A percentile compares a stretch with the other conserved stretches of the same genome.
These are phyloP conservation scores for Caracal caracal DNA, from an alignment of 2,113 vertebrate species.

Conservation along the genomic window DNA sequence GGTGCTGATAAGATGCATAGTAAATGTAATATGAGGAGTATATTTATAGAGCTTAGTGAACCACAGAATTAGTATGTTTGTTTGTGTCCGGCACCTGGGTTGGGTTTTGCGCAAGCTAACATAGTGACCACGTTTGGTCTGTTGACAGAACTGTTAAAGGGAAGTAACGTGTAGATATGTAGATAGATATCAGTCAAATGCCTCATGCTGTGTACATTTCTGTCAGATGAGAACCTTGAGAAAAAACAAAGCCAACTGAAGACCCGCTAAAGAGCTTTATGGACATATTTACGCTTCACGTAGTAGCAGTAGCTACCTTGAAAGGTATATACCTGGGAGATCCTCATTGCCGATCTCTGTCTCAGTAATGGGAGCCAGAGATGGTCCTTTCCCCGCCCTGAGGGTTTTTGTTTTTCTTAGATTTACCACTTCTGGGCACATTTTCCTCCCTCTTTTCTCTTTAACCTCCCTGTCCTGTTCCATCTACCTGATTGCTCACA, in stretches of 20 bases:
- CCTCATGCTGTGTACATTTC: constrained; percentile 11
- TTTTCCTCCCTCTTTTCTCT: neutral
- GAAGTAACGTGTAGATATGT: neutral
- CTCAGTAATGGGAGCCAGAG: neutral
- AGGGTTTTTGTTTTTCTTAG: neutral
- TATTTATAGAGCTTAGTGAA: constrained; percentile 66
- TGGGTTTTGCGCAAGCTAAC: constrained; percentile 49
- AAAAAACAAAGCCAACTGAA: neutral
- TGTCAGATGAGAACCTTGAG: constrained; percentile 25
- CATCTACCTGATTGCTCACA: neutral
- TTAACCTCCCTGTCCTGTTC: neutral
- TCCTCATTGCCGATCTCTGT: neutral
- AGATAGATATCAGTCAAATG: neutral
- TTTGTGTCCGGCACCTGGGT: constrained; percentile 5
- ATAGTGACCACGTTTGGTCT: constrained; percentile 18
- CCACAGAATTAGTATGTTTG: constrained; percentile 59
- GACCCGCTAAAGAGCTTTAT: neutral
- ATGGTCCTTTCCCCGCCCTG: neutral
- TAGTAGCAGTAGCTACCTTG: neutral
- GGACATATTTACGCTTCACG: neutral
- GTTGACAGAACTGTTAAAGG: neutral
- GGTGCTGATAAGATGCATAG: constrained; percentile 67
- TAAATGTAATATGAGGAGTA: constrained; percentile 60
- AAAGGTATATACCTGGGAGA: neutral
- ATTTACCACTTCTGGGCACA: neutral